These are phyloP conservation scores for Coregonus suidteri DNA, from an alignment of 2,797 vertebrate genomes.

Conservation along the genomic window DNA sequence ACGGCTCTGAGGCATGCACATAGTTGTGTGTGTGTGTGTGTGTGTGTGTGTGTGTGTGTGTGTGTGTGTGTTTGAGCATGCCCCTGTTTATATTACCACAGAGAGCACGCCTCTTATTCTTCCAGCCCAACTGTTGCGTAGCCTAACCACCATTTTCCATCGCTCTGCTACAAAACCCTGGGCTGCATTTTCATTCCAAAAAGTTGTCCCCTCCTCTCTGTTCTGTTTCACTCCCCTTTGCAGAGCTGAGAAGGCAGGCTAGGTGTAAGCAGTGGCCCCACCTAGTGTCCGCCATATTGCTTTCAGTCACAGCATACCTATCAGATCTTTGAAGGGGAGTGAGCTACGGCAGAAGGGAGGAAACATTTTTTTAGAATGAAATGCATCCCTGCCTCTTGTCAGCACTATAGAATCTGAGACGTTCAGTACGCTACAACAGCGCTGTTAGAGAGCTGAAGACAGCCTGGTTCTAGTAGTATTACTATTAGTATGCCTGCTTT, in stretches of 20 bases:
- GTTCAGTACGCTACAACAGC: not conserved
- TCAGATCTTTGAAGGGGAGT: not conserved
- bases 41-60: constrained; percentile 16
- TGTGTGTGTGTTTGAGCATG: constrained; percentile 7
- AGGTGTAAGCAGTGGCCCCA: not conserved
- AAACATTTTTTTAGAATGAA: not conserved
- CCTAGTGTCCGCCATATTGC: not conserved
- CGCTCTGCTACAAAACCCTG: not conserved
- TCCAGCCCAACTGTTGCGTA: not conserved
- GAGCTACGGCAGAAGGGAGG: not conserved
- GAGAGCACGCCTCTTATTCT: not conserved
- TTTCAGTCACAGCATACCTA: not conserved
- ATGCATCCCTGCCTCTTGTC: not conserved
- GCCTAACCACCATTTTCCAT: not conserved
- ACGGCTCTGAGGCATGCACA: not conserved
- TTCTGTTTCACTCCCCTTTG: not conserved
- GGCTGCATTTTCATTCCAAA: not conserved
- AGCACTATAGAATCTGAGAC: not conserved
- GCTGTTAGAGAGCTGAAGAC: not conserved
- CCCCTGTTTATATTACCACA: not conserved
- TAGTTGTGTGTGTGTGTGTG: not conserved
- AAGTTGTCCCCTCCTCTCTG: not conserved
- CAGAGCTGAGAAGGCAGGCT: not conserved
- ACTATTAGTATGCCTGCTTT: not conserved
- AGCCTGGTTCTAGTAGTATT: not conserved